Percentiles rank a stretch among this genome's conserved stretches.
These are phyloP conservation scores for Drosophila cardini DNA, from an alignment of 1,140 invertebrate species.

Conservation along the genomic window DNA sequence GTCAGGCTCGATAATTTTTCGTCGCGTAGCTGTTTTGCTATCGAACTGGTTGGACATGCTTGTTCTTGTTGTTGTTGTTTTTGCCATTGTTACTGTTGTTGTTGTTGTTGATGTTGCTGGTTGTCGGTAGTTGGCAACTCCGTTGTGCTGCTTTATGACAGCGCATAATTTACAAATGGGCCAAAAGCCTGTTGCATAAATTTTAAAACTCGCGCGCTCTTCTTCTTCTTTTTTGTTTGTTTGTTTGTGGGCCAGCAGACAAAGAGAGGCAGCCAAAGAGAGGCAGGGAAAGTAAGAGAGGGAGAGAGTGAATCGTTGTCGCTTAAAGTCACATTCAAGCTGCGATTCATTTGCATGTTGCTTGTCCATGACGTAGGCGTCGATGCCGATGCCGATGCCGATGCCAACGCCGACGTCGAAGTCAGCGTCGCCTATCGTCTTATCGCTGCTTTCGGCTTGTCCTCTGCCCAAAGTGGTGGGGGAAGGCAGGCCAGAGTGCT, in stretches of 20 bases:
- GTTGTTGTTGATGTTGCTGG: not conserved
- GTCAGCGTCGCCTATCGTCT: conserved; percentile 53
- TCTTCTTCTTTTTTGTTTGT: not conserved
- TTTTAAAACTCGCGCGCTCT: conserved; percentile 55
- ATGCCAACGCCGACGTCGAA: conserved; percentile 40
- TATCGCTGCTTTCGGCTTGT: conserved; percentile 65
- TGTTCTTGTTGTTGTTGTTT: conserved; percentile 3
- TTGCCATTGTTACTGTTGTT: conserved; percentile 14
- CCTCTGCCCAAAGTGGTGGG: conserved; percentile 23
- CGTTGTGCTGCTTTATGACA: conserved; percentile 75
- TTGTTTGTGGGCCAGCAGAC: conserved; percentile 5
- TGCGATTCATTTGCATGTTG: conserved; percentile 69
- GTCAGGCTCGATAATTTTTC: conserved; percentile 67
- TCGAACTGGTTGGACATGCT: conserved; percentile 44
- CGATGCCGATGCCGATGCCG: conserved; percentile 23
- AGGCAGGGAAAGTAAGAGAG: not conserved
- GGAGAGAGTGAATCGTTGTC: conserved; percentile 11
- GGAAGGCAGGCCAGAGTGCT: no score
- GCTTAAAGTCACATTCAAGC: conserved; percentile 56
- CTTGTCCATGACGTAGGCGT: conserved; percentile 46
- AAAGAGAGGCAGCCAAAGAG: not conserved
- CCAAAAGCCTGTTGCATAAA: conserved; percentile 82
- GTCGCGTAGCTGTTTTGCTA: conserved; percentile 36
- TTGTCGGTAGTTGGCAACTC: conserved; percentile 18
- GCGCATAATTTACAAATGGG: conserved; percentile 82